A percentile compares a stretch with the other conserved stretches of the same genome.
Evolutionary conservation across 2,888 invertebrate genomes (phyloP).

Genomic region (Nycteola revayana): DNA sequence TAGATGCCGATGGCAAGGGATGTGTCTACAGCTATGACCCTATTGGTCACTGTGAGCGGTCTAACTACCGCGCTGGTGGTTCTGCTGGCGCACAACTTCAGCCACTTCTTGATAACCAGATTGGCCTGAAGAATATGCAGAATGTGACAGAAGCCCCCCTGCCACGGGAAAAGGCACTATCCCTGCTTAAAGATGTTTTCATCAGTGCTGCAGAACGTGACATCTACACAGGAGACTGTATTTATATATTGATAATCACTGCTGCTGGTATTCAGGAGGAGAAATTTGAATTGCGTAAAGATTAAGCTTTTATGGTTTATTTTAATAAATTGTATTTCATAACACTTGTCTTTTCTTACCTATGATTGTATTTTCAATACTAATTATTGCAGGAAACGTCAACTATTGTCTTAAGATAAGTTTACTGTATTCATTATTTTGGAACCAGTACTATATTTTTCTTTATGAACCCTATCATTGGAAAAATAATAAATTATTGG

Average conservation of each 20-base stretch:
- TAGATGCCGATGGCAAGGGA: conserved; percentile 96
- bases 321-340: conserved; percentile 34
- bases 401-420: too few relatives aligned
- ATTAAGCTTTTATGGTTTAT: conserved; percentile 80
- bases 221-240: conserved; percentile 97
- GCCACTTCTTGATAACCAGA: conserved; percentile 97
- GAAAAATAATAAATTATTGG: too few relatives aligned
- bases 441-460: too few relatives aligned
- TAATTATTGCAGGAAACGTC: too few relatives aligned
- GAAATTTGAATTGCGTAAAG: conserved; percentile 91
- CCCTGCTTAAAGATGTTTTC: conserved; percentile 96
- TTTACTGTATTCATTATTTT: too few relatives aligned
- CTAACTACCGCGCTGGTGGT: conserved; percentile 93
- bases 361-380: too few relatives aligned
- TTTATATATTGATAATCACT: conserved; percentile 93
- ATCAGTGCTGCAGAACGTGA: conserved; percentile 99
- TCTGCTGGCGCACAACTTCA: conserved; percentile 95
- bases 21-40: conserved; percentile 98
- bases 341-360: conserved; percentile 13
- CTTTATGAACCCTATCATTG: too few relatives aligned
- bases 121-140: conserved; percentile 94
- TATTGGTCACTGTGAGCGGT: conserved; percentile 95
- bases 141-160: conserved; percentile 84
- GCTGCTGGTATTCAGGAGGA: conserved; percentile 90
- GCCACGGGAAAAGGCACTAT: conserved; percentile 90